phyloP scores from a whole-genome alignment of 92 coral and sea anemone species.

The Heliopora coerulea region DNA sequence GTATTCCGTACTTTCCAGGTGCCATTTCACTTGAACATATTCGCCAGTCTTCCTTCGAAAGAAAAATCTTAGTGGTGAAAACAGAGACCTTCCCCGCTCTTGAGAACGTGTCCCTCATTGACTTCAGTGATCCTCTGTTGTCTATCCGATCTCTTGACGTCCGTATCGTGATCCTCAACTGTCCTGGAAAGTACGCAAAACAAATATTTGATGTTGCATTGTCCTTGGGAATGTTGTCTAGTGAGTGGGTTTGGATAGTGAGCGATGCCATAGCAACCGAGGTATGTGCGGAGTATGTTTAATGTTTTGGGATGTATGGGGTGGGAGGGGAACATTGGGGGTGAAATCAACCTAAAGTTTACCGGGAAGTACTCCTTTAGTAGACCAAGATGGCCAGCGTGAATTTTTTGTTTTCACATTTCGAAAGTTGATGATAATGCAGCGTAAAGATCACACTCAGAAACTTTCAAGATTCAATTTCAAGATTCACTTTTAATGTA shows the following conservation, averaged over 20 bases:
- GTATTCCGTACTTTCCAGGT: conserved; percentile 3
- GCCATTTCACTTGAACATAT: not conserved
- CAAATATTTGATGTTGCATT: not conserved
- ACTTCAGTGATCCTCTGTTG: conserved; percentile 10
- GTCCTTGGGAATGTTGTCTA: not conserved
- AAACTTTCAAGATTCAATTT: no score
- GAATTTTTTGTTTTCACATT: no score
- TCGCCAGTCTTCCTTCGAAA: conserved; percentile 4
- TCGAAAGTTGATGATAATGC: no score
- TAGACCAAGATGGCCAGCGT: no score
- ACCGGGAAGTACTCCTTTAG: no score
- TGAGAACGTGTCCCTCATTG: not conserved
- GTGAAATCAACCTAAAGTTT: no score
- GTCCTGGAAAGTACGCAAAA: conserved; percentile 17
- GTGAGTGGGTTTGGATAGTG: conserved; percentile 15
- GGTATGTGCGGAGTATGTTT: not conserved
- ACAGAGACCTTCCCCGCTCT: conserved; percentile 22
- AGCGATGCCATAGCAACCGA: conserved; percentile 33
- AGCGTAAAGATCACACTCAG: no score
- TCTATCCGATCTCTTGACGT: not conserved
- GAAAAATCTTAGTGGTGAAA: conserved; percentile 3
- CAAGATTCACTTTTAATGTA: no score
- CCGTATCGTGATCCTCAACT: conserved; percentile 11
- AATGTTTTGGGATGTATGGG: no score
- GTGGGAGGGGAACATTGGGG: no score